Evolutionary conservation across 2,113 vertebrate species (phyloP), one percentile per base, ranked within the genome.

Genomic region (Bathybates hornii): DNA sequence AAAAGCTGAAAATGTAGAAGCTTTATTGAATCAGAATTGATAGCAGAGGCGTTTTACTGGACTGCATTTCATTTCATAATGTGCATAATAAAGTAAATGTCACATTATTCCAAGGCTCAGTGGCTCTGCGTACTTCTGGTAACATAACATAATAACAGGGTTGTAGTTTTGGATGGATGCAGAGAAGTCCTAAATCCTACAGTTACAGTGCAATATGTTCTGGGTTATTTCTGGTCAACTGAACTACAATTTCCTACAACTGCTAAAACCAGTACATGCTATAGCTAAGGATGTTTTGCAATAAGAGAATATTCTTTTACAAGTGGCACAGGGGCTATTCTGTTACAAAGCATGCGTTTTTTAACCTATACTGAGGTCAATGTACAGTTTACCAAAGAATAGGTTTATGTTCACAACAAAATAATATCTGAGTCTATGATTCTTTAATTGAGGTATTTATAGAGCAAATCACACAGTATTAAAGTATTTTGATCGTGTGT

Each of bases 191-290:
- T 54, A 90, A 88, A 82, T 81, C 66, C 66, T 59, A 80, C 59
- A 73, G 57, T 66, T 53, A 68, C 41, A 50, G 86, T 45, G 83
- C 84, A 88, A 34, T 27, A 53, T 91, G 89, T 90, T 84, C 81
- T 34, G 3, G 14, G 38, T 91, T 91, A 90, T 89, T 90, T 86
- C 76, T 82, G 86, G 80, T 48, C 80, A 27, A 78, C 56, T 83
- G 81, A 82, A 59, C 61, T 36, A 83, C 82, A 84, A 50, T 84
- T 68, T 29, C 24, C 41, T 32, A 59, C 71, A 41, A 21, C 45
- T 0, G 2, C 63, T 79, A 48, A 82, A 21, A 82, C 29, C 29
- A 59, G 19, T 38, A 50, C 12, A 34, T 43, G 45, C 43, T 45
- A 10, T 17, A 16, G 21, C 13, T 36, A 38, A 56, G 16, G 57